Percentiles rank a stretch among this genome's conserved stretches.
These are phyloP conservation scores for Antrozous pallidus DNA, from an alignment of 2,797 vertebrate species.

Conservation along the genomic window DNA sequence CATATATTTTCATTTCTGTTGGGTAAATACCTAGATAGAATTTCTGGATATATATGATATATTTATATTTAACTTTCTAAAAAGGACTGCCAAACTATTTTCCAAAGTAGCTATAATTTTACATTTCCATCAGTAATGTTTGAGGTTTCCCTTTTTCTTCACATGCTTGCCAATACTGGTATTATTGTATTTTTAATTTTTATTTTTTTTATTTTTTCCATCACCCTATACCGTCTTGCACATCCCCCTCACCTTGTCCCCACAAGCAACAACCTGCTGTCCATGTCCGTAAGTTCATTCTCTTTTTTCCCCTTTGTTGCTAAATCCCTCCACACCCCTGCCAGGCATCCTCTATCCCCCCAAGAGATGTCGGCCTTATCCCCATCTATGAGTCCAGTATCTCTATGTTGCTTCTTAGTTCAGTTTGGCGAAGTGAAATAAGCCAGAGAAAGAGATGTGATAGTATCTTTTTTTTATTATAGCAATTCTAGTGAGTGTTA, in stretches of 20 bases:
- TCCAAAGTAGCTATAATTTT: neutral
- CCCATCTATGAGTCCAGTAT: neutral
- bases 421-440: neutral
- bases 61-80: neutral
- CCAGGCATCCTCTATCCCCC: neutral
- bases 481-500: neutral
- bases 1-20: neutral
- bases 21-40: neutral
- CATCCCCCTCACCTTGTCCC: neutral
- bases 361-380: neutral
- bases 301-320: neutral
- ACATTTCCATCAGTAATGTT: neutral
- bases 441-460: neutral
- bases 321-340: neutral
- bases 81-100: neutral
- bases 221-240: neutral
- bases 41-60: neutral
- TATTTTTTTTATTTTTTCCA: neutral
- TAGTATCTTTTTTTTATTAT: neutral
- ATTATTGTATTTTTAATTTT: neutral
- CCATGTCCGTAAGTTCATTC: neutral
- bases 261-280: neutral
- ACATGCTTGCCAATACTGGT: neutral
- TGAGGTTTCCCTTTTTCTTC: slow-evolving; percentile 15
- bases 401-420: neutral